These are phyloP conservation scores for Fabriciana adippe DNA, from an alignment of 2,888 invertebrate species.

Conservation along the genomic window DNA sequence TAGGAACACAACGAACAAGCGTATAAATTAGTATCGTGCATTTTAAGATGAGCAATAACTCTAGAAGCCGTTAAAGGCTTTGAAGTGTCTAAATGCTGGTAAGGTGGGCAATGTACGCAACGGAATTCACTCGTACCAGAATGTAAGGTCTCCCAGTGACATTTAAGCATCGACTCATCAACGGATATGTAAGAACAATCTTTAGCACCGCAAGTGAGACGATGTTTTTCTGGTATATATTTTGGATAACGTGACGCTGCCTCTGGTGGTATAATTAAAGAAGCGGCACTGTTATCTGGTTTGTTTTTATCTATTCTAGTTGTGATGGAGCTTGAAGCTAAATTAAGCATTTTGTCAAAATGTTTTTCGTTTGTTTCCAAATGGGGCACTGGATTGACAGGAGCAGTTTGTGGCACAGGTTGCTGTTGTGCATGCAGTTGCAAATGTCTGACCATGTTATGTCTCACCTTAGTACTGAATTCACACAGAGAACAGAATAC, in stretches of 20 bases:
- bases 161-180: constrained; percentile 86
- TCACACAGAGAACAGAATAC: constrained; percentile 86
- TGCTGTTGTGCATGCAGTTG: constrained; percentile 85
- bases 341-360: constrained; percentile 93
- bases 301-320: constrained; percentile 50
- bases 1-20: constrained; percentile 87
- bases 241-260: constrained; percentile 62
- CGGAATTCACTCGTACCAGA: constrained; percentile 81
- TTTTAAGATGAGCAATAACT: constrained; percentile 87
- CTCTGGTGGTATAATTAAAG: constrained; percentile 49
- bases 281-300: constrained; percentile 34
- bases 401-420: constrained; percentile 85
- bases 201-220: constrained; percentile 88
- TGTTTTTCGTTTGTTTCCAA: constrained; percentile 89
- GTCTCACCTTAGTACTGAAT: constrained; percentile 86
- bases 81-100: constrained; percentile 73
- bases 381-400: constrained; percentile 92
- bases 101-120: constrained; percentile 88
- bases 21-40: constrained; percentile 88
- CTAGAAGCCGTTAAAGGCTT: constrained; percentile 80
- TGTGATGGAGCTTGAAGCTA: constrained; percentile 86
- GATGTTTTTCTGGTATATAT: constrained; percentile 77
- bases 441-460: constrained; percentile 88
- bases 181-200: constrained; percentile 87
- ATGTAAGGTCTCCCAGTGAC: constrained; percentile 88